Evolutionary conservation across 2,113 vertebrate genomes (phyloP), one percentile per base, ranked within the genome.

Genomic region (Rhegmatorhina hoffmannsi): DNA sequence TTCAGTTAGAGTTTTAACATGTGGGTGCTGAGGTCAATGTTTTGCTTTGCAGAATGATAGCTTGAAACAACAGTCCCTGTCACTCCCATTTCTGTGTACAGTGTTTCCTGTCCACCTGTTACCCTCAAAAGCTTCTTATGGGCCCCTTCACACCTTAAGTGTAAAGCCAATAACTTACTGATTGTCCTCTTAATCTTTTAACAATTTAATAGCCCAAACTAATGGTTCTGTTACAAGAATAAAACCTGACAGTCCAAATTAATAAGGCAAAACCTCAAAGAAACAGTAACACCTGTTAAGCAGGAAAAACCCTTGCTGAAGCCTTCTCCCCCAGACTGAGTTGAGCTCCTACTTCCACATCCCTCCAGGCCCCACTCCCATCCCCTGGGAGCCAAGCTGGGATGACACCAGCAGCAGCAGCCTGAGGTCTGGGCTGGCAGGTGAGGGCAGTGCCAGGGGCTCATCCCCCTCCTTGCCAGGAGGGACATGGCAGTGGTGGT

Each of bases 401-500:
- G 49, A 3, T 24, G 7, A 2, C 29, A 5, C 1, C 79, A 46
- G 3, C 16, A 13, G 59, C 74, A 66, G 59, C 74, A 69, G 31
- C 52, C 67, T 3, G 2, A 6, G 63, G 47, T 33, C 53, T 40
- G 77, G 2, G 3, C 3, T 2, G 46, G 20, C 1, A 2, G 36
- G 50, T 0, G 3, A 28, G 40, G 56, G 78, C 82, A 56, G 59
- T 4, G 59, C 69, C 0, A 0, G 25, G 62, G 44, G 33, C 43
- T 88, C 24, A 1, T 21, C 8, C 40, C 43, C 7, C 23, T 43
- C 38, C 33, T 18, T 33, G 28, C 36, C 64, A 12, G 9, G 80
- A 40, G 18, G 2, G 0, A 0, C 17, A 3, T 6, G 1, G 1
- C 25, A 9, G 4, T 74, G 69, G 3, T 17, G 50, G 12, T 28